Evolutionary conservation across 2,113 vertebrate genomes (phyloP), one percentile per base, ranked within the genome.

Genomic region (Pandion haliaetus): DNA sequence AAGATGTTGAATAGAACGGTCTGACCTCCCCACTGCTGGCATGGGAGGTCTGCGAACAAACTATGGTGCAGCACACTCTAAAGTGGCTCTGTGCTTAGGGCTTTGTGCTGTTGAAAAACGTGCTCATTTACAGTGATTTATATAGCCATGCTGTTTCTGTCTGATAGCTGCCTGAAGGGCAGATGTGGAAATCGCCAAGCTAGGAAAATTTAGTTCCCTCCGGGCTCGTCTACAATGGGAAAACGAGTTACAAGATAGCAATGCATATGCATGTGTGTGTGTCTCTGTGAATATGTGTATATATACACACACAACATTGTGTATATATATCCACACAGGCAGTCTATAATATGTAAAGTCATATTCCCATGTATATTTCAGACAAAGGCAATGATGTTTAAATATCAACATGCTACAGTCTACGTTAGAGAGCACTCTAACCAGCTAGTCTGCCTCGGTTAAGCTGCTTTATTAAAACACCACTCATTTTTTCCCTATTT

Each of bases 71-170:
- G 84, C 2, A 1, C 7, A 4, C 19, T 89, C 62, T 85, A 26
- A 94, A 95, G 77, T 34, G 77, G 34, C 10, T 86, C 86, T 86
- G 57, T 21, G 45, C 77, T 95, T 72, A 86, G 36, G 38, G 72
- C 31, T 95, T 71, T 49, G 52, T 31, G 61, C 61, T 92, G 57
- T 69, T 95, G 86, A 95, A 96, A 92, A 93, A 82, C 61, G 57
- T 86, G 74, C 49, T 82, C 70, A 94, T 90, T 94, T 94, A 31
- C 49, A 65, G 57, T 82, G 86, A 97, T 96, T 96, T 84, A 89
- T 92, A 69, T 42, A 86, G 61, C 26, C 80, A 54, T 79, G 62
- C 40, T 94, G 61, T 67, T 90, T 81, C 77, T 84, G 50, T 71
- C 76, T 83, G 82, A 94, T 47, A 92, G 55, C 40, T 81, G 90